Evolutionary conservation across 2,797 vertebrate species (phyloP), one percentile per base, ranked within the genome.

Genomic region (Chelon auratus): DNA sequence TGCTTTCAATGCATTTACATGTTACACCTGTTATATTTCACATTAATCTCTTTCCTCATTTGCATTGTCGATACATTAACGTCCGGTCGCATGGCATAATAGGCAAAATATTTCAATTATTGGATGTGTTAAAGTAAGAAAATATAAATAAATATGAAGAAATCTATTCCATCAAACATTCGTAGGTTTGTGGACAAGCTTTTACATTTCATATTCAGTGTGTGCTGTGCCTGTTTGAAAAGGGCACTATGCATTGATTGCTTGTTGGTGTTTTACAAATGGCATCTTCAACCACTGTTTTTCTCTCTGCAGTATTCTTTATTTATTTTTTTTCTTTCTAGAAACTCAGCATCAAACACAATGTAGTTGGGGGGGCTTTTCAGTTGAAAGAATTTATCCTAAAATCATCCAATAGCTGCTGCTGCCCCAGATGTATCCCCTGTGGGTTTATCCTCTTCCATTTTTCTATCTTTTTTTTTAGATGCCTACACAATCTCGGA

Each of bases 401-500:
- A 56, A 75, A 81, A 67, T 73, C 45, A 77, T 74, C 67, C 67
- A 77, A 68, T 72, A 73, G 63, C 68, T 62, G 24, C 2, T 1
- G 13, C 42, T 67, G 57, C 48, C 68, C 71, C 59, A 76, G 51
- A 68, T 81, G 74, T 74, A 78, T 80, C 18, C 75, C 65, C 55
- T 18, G 7, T 72, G 72, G 54, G 51, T 78, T 85, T 68, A 80
- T 74, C 45, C 26, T 76, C 43, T 80, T 73, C 18, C 75, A 30
- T 63, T 5, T 64, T 18, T 72, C 10, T 18, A 36, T 62, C 75
- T 78, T 42, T 86, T 18, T 62, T 77, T 78, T 42, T 86, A 99
- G 98, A 99, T 91, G 98, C 98, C 22, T 99, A 99, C 81, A 99
- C 98, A 58, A 96, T 95, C 66, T 96, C 97, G 60, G 98, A 99